Percentiles rank a stretch among this genome's conserved stretches.
Evolutionary conservation across 2,888 invertebrate genomes (phyloP).

Genomic region (Helicoverpa assulta): DNA sequence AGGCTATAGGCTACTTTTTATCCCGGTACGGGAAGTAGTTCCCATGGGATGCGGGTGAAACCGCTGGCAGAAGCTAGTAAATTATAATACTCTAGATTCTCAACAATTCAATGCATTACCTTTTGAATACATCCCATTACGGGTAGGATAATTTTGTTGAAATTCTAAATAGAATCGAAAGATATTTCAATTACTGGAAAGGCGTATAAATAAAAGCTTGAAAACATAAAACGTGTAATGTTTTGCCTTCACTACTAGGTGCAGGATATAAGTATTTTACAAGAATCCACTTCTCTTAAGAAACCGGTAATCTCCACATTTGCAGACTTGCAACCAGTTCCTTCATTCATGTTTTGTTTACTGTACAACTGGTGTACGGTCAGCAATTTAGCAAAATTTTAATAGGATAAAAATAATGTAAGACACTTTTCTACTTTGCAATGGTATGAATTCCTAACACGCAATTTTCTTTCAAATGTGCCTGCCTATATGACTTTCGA

Average conservation of each 20-base stretch:
- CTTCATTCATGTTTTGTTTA: slow-evolving; percentile 3
- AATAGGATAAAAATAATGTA: no score
- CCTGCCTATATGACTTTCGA: no score
- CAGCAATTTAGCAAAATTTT: neutral
- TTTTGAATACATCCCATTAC: neutral
- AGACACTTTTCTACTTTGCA: no score
- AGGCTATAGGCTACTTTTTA: no score
- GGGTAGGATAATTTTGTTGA: neutral
- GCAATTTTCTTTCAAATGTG: no score
- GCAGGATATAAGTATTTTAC: slow-evolving; percentile 1
- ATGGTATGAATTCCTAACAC: no score
- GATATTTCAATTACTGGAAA: neutral
- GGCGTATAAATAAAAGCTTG: neutral
- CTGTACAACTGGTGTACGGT: neutral
- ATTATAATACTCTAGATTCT: neutral
- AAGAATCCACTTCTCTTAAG: slow-evolving; percentile 1
- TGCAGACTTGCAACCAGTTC: neutral
- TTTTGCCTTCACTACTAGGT: neutral
- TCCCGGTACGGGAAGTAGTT: no score
- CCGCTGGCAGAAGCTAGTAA: no score
- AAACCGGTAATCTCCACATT: slow-evolving; percentile 2
- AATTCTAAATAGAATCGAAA: neutral
- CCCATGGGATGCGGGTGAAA: no score
- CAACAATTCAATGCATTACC: neutral
- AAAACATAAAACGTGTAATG: neutral